phyloP scores from a whole-genome alignment of 2,797 vertebrate genomes.

The Pempheris klunzingeri region DNA sequence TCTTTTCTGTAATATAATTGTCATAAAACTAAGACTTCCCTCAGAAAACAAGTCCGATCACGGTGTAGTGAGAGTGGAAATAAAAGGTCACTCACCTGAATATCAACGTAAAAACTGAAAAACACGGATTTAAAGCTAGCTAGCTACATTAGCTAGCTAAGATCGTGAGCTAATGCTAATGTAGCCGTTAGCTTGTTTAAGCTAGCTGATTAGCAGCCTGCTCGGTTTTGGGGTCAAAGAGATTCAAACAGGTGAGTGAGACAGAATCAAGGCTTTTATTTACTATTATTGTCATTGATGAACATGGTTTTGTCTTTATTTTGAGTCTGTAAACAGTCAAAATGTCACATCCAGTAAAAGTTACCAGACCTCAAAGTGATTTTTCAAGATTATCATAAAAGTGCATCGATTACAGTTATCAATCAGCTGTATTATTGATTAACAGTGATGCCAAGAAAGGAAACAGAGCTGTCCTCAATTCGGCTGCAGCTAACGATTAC shows the following conservation, averaged over 20 bases:
- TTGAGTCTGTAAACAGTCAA: neutral
- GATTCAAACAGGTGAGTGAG: neutral
- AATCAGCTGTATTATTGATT: neutral
- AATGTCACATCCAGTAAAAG: neutral
- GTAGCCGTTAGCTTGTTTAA: slow-evolving; percentile 14
- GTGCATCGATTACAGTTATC: neutral
- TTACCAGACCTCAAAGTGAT: neutral
- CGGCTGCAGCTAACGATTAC: too few relatives aligned
- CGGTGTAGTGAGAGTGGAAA: rapidly evolving
- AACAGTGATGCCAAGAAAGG: neutral
- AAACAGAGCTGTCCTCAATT: too few relatives aligned
- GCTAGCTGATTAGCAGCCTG: neutral
- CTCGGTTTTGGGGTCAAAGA: rapidly evolving
- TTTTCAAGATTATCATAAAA: neutral
- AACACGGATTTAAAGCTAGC: neutral
- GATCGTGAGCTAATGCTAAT: too few relatives aligned
- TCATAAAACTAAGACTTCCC: rapidly evolving
- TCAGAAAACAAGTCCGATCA: rapidly evolving
- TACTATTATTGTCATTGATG: neutral
- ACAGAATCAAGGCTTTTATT: neutral
- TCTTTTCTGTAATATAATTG: neutral
- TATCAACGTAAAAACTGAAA: neutral
- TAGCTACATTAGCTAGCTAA: slow-evolving; percentile 8
- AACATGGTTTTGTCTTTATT: rapidly evolving
- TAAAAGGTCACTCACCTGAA: neutral